Evolutionary conservation across 1,140 invertebrate species (phyloP).

Genomic region (Papilio dardanus): DNA sequence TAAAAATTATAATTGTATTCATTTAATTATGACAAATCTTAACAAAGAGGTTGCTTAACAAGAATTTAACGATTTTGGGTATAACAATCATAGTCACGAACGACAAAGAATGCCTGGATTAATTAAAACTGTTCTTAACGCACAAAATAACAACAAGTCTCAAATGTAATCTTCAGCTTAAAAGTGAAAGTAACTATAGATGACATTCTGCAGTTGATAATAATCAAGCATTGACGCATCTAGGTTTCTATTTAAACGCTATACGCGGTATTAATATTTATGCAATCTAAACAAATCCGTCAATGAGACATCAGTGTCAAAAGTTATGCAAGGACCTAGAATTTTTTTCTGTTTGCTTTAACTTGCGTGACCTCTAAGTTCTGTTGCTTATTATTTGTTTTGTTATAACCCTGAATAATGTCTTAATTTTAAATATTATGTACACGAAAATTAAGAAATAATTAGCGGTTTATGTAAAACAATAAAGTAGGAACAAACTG

Average conservation of each 20-base stretch:
- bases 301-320: not conserved
- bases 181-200: constrained; percentile 47
- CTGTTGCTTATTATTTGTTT: constrained; percentile 5
- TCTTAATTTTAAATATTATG: not conserved
- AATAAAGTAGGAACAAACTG: not conserved
- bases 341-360: not conserved
- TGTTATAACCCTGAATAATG: not conserved
- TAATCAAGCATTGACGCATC: constrained; percentile 37
- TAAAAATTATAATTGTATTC: not conserved
- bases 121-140: no score
- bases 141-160: not conserved
- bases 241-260: constrained; percentile 48
- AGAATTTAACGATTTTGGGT: no score
- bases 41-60: no score
- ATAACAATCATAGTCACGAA: no score
- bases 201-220: constrained; percentile 41
- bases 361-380: not conserved
- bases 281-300: not conserved
- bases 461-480: not conserved
- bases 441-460: not conserved
- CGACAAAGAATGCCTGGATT: no score
- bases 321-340: constrained; percentile 15
- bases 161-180: constrained; percentile 13
- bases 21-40: no score
- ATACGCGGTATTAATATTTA: constrained; percentile 44